A percentile compares a stretch with the other conserved stretches of the same genome.
These are phyloP conservation scores for Atlantisia rogersi DNA, from an alignment of 2,113 vertebrate species.

Conservation along the genomic window DNA sequence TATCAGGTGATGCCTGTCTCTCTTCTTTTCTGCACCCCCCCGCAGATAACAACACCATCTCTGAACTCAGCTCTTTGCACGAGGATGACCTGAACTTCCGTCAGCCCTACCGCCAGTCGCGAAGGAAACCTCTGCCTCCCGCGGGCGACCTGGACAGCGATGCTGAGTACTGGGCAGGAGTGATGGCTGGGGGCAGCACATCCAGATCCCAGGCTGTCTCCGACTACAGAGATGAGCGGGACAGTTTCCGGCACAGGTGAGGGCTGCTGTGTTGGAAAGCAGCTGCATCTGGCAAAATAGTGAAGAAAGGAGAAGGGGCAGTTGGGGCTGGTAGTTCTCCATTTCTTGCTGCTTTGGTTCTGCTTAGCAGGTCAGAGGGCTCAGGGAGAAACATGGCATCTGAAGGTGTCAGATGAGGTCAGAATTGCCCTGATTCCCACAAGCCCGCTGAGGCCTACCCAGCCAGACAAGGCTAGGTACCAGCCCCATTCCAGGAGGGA, in stretches of 20 bases:
- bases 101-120: constrained; percentile 86
- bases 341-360: neutral
- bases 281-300: neutral
- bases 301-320: neutral
- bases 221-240: constrained; percentile 77
- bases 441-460: neutral
- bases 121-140: constrained; percentile 87
- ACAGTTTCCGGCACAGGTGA: constrained; percentile 78
- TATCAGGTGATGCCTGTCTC: neutral
- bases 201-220: constrained; percentile 75
- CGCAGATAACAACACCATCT: constrained; percentile 90
- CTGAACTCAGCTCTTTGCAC: constrained; percentile 95
- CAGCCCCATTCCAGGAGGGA: neutral
- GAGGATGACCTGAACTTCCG: constrained; percentile 86
- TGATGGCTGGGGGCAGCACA: constrained; percentile 60
- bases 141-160: constrained; percentile 82
- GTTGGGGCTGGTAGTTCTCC: neutral
- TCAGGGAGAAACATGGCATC: neutral
- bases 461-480: neutral
- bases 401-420: neutral
- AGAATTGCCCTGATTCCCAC: neutral
- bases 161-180: constrained; percentile 76
- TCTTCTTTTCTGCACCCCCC: neutral
- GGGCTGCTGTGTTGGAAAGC: neutral
- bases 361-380: neutral